Base-by-base conservation (phyloP, 2,113 vertebrate genomes). In the Microtus richardsoni region DNA sequence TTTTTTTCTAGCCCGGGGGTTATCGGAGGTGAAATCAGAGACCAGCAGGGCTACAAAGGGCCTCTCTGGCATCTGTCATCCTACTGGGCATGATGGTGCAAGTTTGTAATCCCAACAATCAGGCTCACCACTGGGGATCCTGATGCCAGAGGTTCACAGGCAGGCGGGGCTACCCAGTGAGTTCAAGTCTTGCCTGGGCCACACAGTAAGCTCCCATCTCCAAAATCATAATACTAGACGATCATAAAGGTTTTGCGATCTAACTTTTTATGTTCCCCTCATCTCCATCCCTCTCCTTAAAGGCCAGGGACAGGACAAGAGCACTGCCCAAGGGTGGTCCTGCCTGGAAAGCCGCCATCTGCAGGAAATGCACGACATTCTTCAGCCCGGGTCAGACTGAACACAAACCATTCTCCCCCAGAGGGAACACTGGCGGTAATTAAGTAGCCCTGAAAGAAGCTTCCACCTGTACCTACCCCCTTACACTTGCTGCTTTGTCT, bases 1-100 rank as follows among this genome's bases (percentile, higher is more conserved):
- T 58, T n/a, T 83, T 54, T 84, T 88, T 83, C 62, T 39, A 85
- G 41, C 89, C 64, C 44, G 28, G 58, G 28, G 4, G 14, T 90
- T 87, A 95, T 91, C 93, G 4, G 26, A 83, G 79, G 70, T 94
- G 88, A 96, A 94, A 96, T 89, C 90, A 85, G 83, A 97, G 91
- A 85, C 36, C 33, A 14, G 36, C 30, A 62, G 5, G 33, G 60
- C 64, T 58, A 88, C 79, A 92, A 77, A 93, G 30, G 44, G 19
- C 52, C 89, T 90, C 79, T 44, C 44, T 70, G 71, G 44, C 36
- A 90, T n/a, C 36, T 62, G 24, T 54, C 80, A 96, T 3, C 58
- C 87, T 54, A 14, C 86, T 58, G 49, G 70, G 24, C 49, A 30
- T 3, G 47, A 14, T 26, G 33, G 17, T 47, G 71, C 49, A 60